These are phyloP conservation scores for Anolis carolinensis DNA, from an alignment of 2,113 vertebrate genomes.

Conservation along the genomic window DNA sequence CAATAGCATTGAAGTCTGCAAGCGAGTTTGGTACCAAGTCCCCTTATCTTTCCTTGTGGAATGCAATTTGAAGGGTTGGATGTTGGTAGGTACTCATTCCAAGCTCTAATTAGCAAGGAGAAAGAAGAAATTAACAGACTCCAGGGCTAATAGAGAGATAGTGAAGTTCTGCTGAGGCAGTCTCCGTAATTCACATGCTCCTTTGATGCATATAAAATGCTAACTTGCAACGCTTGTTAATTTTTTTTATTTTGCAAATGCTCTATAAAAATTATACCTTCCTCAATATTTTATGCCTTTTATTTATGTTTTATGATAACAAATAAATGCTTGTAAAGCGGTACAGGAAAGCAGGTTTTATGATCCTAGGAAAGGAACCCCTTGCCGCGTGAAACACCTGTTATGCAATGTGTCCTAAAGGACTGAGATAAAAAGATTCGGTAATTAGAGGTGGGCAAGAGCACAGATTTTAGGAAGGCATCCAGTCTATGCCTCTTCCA, in stretches of 20 bases:
- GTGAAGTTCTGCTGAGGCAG: constrained; percentile 31
- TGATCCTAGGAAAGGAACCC: constrained; percentile 29
- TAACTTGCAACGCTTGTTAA: constrained; percentile 56
- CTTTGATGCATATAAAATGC: constrained; percentile 58
- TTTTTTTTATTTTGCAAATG: constrained; percentile 59
- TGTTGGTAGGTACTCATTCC: constrained; percentile 50
- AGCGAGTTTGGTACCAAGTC: constrained; percentile 33
- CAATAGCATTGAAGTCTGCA: neutral
- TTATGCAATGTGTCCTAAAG: constrained; percentile 16
- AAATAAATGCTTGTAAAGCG: constrained; percentile 54
- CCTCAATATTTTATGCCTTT: constrained; percentile 61
- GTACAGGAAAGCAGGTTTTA: constrained; percentile 37
- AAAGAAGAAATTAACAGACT: constrained; percentile 53
- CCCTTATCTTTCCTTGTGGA: constrained; percentile 11
- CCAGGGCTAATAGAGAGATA: constrained; percentile 30
- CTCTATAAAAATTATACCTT: constrained; percentile 64
- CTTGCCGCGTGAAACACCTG: constrained; percentile 15
- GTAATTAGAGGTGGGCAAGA: neutral
- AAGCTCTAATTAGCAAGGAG: constrained; percentile 60
- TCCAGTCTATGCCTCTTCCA: neutral
- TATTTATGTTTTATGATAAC: constrained; percentile 57
- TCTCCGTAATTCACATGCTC: constrained; percentile 49
- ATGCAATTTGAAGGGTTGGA: constrained; percentile 48
- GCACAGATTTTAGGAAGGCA: neutral
- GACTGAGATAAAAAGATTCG: neutral